These are phyloP conservation scores for Apamea sordens DNA, from an alignment of 2,888 invertebrate genomes.

Conservation along the genomic window DNA sequence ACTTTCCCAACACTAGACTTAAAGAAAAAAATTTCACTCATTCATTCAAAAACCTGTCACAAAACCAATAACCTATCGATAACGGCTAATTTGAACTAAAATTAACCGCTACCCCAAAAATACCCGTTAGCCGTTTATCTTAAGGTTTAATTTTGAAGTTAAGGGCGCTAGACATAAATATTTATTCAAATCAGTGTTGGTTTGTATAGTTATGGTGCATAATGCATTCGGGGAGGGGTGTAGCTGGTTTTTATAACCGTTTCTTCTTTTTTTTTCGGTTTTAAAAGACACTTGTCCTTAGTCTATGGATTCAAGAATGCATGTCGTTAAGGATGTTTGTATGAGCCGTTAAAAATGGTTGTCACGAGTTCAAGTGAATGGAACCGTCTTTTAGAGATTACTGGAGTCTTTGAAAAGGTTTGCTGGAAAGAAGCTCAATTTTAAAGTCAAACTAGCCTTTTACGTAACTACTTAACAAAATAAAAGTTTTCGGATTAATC, in stretches of 20 bases:
- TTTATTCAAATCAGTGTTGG: slow-evolving; percentile 60
- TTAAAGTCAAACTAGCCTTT: not conserved
- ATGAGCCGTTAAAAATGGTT: slow-evolving; percentile 32
- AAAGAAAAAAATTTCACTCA: slow-evolving; percentile 2
- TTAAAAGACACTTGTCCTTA: slow-evolving; percentile 58
- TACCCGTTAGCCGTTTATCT: slow-evolving; percentile 33
- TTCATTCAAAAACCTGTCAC: slow-evolving; percentile 41
- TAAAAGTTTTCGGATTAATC: not conserved
- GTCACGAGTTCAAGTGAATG: slow-evolving; percentile 13
- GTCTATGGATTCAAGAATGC: slow-evolving; percentile 51
- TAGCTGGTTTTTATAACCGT: slow-evolving; percentile 64
- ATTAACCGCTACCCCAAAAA: slow-evolving; percentile 28
- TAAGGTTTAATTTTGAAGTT: slow-evolving; percentile 39
- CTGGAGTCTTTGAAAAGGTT: not conserved
- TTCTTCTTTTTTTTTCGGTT: slow-evolving; percentile 55
- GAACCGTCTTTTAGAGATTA: not conserved
- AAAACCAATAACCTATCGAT: slow-evolving; percentile 48
- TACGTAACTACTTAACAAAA: not conserved
- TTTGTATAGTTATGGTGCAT: slow-evolving; percentile 55
- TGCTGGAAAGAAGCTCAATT: not conserved
- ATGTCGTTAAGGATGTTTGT: slow-evolving; percentile 48
- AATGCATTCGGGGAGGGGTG: slow-evolving; percentile 53
- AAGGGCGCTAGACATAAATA: slow-evolving; percentile 23
- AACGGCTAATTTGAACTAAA: slow-evolving; percentile 60
- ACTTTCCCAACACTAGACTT: slow-evolving; percentile 26